Evolutionary conservation across 1,140 invertebrate species (phyloP).

Genomic region (Atta cephalotes): DNA sequence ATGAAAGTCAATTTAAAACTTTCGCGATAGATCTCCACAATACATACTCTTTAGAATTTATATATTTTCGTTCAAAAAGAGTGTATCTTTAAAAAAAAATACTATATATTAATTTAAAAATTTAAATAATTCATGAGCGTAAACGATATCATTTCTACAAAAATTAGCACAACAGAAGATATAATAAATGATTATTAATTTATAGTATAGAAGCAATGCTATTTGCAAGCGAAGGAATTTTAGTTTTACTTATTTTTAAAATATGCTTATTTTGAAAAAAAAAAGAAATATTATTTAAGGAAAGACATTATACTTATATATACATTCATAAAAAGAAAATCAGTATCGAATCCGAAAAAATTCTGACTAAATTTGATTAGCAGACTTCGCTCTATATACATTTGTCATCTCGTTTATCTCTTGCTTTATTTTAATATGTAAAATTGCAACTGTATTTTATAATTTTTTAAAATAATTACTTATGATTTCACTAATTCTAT

Average conservation of each 20-base stretch:
- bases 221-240: not conserved
- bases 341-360: not conserved
- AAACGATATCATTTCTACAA: constrained; percentile 39
- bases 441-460: not conserved
- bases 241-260: not conserved
- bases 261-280: not conserved
- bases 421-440: not conserved
- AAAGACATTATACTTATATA: not conserved
- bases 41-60: not conserved
- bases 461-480: not conserved
- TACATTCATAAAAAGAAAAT: constrained; percentile 9
- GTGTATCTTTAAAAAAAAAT: not conserved
- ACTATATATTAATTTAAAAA: not conserved
- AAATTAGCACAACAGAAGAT: not conserved
- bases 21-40: not conserved
- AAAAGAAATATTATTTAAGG: not conserved
- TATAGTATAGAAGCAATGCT: not conserved
- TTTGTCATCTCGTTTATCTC: not conserved
- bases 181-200: constrained; percentile 7
- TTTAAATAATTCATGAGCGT: constrained; percentile 5
- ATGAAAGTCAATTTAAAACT: constrained; percentile 6
- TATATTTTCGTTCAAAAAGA: not conserved
- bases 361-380: constrained; percentile 36
- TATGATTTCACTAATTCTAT: not conserved
- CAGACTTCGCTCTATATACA: not conserved